A percentile compares a stretch with the other conserved stretches of the same genome.
Conservation (phyloP, 2,888 invertebrate species). For the Synergus gifuensis region DNA sequence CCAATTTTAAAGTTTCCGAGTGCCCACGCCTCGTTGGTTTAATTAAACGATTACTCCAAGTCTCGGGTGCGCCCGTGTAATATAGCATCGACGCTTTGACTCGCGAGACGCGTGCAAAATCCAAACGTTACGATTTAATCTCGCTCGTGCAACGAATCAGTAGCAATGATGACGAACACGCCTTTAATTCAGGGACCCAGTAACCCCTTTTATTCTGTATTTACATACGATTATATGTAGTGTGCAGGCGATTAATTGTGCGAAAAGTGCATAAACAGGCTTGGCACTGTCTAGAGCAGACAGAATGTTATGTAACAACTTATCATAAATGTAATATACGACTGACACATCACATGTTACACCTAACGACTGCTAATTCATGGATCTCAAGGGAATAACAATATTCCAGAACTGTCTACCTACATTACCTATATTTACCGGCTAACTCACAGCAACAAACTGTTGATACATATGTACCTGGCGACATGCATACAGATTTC, state of each 20-base stretch:
- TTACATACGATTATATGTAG: neutral
- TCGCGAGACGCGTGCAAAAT: constrained; percentile 45
- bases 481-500: neutral
- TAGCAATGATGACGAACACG: neutral
- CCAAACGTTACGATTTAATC: constrained; percentile 47
- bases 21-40: constrained; percentile 52
- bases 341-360: constrained; percentile 4
- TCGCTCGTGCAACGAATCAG: constrained; percentile 24
- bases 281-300: constrained; percentile 9
- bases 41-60: constrained; percentile 56
- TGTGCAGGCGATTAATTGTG: neutral
- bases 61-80: constrained; percentile 20
- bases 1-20: constrained; percentile 52
- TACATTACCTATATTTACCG: neutral
- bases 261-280: neutral
- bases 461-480: constrained; percentile 4
- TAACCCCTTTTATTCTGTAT: constrained; percentile 48
- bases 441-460: neutral
- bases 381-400: neutral
- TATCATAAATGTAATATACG: constrained; percentile 6
- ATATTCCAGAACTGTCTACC: neutral
- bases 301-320: neutral
- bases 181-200: constrained; percentile 39
- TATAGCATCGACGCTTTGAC: neutral
- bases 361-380: constrained; percentile 45